Evolutionary conservation across 2,113 vertebrate species (phyloP).

Genomic region (Callorhinus ursinus): DNA sequence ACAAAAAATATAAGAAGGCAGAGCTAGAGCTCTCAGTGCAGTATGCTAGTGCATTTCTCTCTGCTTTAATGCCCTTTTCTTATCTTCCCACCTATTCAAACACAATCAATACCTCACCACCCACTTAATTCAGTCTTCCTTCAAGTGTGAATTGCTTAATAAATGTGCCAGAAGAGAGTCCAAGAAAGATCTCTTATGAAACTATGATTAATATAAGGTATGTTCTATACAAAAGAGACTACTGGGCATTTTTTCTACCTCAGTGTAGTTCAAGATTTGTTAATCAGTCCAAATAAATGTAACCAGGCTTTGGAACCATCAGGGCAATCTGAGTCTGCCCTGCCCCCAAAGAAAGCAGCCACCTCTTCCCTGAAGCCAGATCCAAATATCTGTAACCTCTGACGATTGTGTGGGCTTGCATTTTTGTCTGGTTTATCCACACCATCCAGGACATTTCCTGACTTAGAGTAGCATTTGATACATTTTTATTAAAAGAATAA

Average conservation of each 20-base stretch:
- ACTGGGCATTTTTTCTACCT: no score
- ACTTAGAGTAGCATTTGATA: neutral
- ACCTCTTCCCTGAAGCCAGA: neutral
- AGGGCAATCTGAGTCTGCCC: neutral
- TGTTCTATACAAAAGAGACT: neutral
- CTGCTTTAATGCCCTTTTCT: neutral
- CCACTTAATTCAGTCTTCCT: neutral
- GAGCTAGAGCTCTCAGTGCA: neutral
- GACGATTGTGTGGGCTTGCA: fast-evolving
- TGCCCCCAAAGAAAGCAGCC: neutral
- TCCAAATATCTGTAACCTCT: neutral
- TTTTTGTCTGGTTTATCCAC: neutral
- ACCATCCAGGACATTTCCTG: no score
- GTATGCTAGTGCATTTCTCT: neutral
- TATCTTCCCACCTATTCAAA: neutral
- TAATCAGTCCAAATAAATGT: neutral
- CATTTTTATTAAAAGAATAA: neutral
- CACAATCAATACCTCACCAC: neutral
- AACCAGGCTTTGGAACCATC: neutral
- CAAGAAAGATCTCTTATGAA: neutral
- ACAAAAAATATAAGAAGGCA: neutral
- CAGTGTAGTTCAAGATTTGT: neutral
- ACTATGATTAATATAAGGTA: neutral
- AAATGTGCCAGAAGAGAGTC: neutral
- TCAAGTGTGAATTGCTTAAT: neutral